Base-by-base conservation (phyloP, 2,797 vertebrate species). In the Margarornis squamiger region DNA sequence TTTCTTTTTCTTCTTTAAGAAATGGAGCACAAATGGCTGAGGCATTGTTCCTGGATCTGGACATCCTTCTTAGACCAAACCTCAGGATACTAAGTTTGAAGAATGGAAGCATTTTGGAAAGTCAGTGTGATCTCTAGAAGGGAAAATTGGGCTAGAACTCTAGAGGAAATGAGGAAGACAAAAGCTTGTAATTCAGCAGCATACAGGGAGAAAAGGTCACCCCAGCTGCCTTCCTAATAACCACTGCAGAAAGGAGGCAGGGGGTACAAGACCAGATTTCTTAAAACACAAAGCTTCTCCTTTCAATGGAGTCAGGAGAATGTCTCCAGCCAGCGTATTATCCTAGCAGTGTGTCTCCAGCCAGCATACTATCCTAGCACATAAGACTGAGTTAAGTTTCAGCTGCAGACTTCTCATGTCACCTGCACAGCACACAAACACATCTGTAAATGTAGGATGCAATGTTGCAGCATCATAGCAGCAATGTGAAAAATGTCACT, bases 81-180 rank as follows among this genome's bases (percentile, higher is more conserved):
- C 54, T 93, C 73, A 83, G 34, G 67, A 73, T 49, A 68, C n/a
- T 15, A 13, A 59, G 27, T 67, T 73, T 80, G 76, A 94, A 70
- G 83, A 86, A 83, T 66, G 9, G 80, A 87, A 93, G 58, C 36
- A 67, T 66, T 93, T 83, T 71, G 49, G 36, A 88, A 65, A 92
- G 52, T 54, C 49, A 38, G 23, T 45, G 55, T 80, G 30, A 41
- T 88, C n/a, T 86, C 62, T 32, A 71, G 57, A 43, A 86, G 52
- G 30, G 32, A 67, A 93, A 93, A 90, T 16, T 71, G 57, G 43
- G 22, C 61, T 59, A 62, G 48, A 86, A 55, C 34, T 67, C 73
- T 39, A 51, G 57, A 77, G 45, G 30, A 54, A 70, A 74, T 15
- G 32, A 89, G 62, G 71, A 52, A 91, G 77, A n/a, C 39, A 55